A percentile compares a stretch with the other conserved stretches of the same genome.
phyloP scores from a whole-genome alignment of 1,140 invertebrate genomes.

The Conus ventricosus region DNA sequence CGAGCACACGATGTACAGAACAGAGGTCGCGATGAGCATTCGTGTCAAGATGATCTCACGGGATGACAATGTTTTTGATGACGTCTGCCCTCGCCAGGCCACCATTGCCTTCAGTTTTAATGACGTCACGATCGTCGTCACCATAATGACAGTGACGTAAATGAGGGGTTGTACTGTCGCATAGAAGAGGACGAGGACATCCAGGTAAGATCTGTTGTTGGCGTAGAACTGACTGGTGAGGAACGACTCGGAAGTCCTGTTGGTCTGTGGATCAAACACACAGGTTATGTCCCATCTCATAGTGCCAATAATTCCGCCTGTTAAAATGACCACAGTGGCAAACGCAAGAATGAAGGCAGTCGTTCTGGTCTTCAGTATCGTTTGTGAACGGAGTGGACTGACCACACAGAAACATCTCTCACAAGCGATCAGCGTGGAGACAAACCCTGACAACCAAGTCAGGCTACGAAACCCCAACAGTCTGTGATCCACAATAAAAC shows the following conservation, averaged over 20 bases:
- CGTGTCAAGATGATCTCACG: not conserved
- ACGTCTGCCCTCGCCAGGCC: slow-evolving; percentile 1
- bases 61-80: not conserved
- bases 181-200: not conserved
- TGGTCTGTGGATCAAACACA: not conserved
- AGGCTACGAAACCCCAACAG: not conserved
- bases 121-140: not conserved
- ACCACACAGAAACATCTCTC: no score
- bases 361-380: no score
- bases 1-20: not conserved
- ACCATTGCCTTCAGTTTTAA: not conserved
- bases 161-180: not conserved
- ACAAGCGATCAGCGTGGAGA: no score
- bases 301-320: not conserved
- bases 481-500: not conserved
- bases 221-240: not conserved
- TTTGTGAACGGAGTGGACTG: no score
- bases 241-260: not conserved
- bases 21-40: not conserved
- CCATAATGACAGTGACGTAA: not conserved
- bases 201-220: not conserved
- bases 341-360: no score
- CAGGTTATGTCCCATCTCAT: not conserved
- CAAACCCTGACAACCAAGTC: no score
- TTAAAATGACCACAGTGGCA: not conserved